Conservation (phyloP, 2,797 vertebrate species). For the Macropodus opercularis region DNA sequence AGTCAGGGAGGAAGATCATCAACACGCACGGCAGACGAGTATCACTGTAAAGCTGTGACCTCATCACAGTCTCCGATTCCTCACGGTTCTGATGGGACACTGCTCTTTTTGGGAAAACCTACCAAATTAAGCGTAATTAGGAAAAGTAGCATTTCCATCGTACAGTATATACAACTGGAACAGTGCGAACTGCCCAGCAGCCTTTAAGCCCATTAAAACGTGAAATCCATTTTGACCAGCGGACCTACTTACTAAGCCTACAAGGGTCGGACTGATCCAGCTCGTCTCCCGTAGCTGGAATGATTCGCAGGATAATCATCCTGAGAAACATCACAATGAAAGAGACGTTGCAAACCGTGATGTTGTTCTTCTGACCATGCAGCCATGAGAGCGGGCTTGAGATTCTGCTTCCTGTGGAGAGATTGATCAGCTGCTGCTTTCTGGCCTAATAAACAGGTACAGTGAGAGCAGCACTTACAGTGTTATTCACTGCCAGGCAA, state of each 20-base stretch:
- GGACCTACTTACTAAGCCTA: slow-evolving; percentile 55
- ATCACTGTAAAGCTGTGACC: too few relatives aligned
- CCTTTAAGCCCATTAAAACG: slow-evolving; percentile 69
- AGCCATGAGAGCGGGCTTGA: too few relatives aligned
- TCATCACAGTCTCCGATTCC: not conserved
- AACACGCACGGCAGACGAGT: too few relatives aligned
- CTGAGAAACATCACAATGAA: slow-evolving; percentile 29
- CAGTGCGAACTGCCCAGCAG: slow-evolving; percentile 50
- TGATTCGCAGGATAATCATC: slow-evolving; percentile 32
- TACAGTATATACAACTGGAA: slow-evolving; percentile 33
- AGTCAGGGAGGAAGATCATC: too few relatives aligned
- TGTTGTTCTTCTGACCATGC: not conserved
- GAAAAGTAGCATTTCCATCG: slow-evolving; percentile 34
- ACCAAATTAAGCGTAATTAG: slow-evolving; percentile 61
- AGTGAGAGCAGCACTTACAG: not conserved
- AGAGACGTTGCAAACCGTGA: not conserved
- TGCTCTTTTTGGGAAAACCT: slow-evolving; percentile 1
- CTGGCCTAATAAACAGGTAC: slow-evolving; percentile 33
- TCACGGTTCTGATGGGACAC: slow-evolving; percentile 17
- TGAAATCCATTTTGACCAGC: slow-evolving; percentile 70
- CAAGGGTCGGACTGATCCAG: slow-evolving; percentile 54
- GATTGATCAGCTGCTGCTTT: not conserved
- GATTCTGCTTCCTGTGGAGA: not conserved
- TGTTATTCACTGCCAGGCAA: not conserved
- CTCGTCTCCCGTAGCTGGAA: slow-evolving; percentile 9